These are phyloP conservation scores for Cheilosia urbana DNA, from an alignment of 2,888 invertebrate species.

Conservation along the genomic window DNA sequence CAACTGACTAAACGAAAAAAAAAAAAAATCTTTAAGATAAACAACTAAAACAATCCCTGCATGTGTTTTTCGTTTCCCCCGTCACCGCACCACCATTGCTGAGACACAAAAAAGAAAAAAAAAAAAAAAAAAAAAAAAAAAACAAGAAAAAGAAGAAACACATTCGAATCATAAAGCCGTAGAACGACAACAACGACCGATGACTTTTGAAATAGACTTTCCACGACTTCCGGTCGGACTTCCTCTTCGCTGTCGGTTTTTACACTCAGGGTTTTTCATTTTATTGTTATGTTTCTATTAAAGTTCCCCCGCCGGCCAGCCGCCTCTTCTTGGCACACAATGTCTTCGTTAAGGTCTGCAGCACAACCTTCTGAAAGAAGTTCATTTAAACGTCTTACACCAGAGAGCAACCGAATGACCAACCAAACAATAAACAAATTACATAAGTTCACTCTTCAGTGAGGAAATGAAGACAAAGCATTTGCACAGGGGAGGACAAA, in stretches of 20 bases:
- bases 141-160: not conserved
- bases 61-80: conserved; percentile 35
- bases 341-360: conserved; percentile 19
- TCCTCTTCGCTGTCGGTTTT: conserved; percentile 37
- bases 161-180: conserved; percentile 11
- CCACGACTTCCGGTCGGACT: conserved; percentile 69
- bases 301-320: not conserved
- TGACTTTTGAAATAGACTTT: conserved; percentile 71
- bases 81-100: conserved; percentile 13
- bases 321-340: not conserved
- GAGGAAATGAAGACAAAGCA: not conserved
- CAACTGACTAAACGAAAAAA: conserved; percentile 57
- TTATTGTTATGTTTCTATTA: conserved; percentile 3
- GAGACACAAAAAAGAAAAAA: not conserved
- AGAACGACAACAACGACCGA: not conserved
- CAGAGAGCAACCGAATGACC: conserved; percentile 15
- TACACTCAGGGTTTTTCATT: conserved; percentile 3
- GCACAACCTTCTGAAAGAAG: conserved; percentile 20
- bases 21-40: conserved; percentile 41
- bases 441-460: conserved; percentile 29
- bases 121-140: not conserved
- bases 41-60: conserved; percentile 32
- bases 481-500: not conserved
- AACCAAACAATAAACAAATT: conserved; percentile 49
- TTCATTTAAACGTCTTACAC: conserved; percentile 7